A percentile compares a stretch with the other conserved stretches of the same genome.
These are phyloP conservation scores for Luidia sarsii DNA, from an alignment of 53 echinoderm and acorn worm genomes.

Conservation along the genomic window DNA sequence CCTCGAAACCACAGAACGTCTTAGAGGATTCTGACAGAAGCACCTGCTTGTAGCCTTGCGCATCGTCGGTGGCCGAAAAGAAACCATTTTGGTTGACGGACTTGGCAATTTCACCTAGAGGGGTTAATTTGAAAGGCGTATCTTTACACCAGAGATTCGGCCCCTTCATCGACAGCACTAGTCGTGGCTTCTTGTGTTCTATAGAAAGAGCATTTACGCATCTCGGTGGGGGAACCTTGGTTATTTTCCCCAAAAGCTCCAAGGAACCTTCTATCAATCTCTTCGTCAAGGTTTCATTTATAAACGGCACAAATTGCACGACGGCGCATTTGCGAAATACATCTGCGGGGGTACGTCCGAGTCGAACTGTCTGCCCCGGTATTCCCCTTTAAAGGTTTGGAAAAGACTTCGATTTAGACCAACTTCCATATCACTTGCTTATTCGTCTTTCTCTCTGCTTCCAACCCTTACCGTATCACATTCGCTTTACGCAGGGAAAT, in stretches of 20 bases:
- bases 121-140: background rate
- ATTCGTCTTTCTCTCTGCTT: too few species aligned
- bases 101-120: background rate
- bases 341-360: background rate
- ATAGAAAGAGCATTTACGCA: slow-evolving; percentile 9
- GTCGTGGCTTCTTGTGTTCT: background rate
- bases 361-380: background rate
- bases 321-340: slow-evolving; percentile 11
- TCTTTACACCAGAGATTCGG: slow-evolving; percentile 19
- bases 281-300: slow-evolving; percentile 1
- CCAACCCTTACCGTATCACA: too few species aligned
- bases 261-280: background rate
- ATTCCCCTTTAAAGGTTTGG: background rate
- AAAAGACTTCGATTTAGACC: background rate
- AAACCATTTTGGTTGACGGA: background rate
- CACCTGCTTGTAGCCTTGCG: background rate
- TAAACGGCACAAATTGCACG: background rate
- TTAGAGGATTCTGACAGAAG: background rate
- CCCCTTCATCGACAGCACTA: slow-evolving; percentile 15
- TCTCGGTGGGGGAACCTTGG: background rate
- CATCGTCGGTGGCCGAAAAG: background rate
- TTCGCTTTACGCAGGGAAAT: too few species aligned
- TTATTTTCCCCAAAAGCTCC: background rate
- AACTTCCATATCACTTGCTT: too few species aligned
- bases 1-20: slow-evolving; percentile 16